These are phyloP conservation scores for Caenorhabditis panamensis DNA, from an alignment of 2,888 invertebrate genomes.

Conservation along the genomic window DNA sequence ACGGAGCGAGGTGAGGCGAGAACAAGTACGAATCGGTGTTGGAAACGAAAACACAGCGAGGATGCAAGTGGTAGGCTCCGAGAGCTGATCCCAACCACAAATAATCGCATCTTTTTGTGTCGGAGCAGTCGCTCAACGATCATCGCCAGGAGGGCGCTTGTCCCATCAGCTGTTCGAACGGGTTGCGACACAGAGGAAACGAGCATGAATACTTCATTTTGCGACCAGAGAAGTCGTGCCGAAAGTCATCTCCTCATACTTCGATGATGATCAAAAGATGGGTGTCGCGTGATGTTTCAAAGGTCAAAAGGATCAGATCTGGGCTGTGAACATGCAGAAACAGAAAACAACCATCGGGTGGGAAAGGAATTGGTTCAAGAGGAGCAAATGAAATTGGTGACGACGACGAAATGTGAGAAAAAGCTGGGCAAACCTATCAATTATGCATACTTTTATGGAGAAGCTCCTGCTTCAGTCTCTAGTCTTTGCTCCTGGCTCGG, in stretches of 20 bases:
- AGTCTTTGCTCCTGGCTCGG: neutral
- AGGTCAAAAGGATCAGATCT: neutral
- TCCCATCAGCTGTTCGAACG: conserved; percentile 24
- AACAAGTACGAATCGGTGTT: conserved; percentile 21
- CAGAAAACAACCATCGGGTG: neutral
- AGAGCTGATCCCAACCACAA: conserved; percentile 22
- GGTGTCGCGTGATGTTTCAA: neutral
- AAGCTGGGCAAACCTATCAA: neutral
- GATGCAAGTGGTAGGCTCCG: neutral
- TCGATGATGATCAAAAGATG: conserved; percentile 9
- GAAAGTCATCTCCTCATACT: conserved; percentile 6
- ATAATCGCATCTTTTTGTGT: conserved; percentile 25
- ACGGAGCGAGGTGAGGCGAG: neutral
- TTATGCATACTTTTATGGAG: neutral
- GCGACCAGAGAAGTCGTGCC: neutral
- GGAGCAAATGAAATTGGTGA: neutral
- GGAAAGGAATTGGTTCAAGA: neutral
- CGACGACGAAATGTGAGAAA: neutral
- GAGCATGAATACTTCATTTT: neutral
- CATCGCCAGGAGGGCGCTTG: neutral
- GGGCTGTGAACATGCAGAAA: neutral
- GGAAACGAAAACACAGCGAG: conserved; percentile 6
- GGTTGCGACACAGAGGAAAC: neutral
- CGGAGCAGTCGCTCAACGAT: conserved; percentile 32
- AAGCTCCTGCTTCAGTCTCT: neutral